phyloP scores from a whole-genome alignment of 2,888 invertebrate species.

The Leptinotarsa haldemani region DNA sequence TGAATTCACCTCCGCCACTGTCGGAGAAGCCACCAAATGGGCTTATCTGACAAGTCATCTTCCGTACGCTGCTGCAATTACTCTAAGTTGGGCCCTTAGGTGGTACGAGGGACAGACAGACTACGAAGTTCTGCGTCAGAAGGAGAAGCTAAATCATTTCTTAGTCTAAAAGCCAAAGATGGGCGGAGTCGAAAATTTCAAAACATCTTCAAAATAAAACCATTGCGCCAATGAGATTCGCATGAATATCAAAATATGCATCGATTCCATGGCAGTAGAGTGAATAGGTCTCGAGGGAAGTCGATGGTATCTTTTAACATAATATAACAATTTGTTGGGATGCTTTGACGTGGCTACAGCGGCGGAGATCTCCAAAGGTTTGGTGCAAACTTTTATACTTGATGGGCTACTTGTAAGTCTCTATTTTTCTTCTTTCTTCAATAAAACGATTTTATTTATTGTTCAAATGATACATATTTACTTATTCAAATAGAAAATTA shows the following conservation, averaged over 20 bases:
- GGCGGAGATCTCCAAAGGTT: neutral
- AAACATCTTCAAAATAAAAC: conserved; percentile 54
- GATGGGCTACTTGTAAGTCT: no score
- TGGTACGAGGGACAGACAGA: conserved; percentile 45
- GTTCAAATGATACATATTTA: no score
- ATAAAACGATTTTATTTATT: no score
- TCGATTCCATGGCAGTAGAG: conserved; percentile 46
- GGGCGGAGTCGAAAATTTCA: conserved; percentile 52
- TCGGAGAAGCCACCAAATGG: conserved; percentile 57
- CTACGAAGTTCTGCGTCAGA: conserved; percentile 37
- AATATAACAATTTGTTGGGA: conserved; percentile 15
- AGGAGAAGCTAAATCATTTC: conserved; percentile 48
- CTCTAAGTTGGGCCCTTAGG: conserved; percentile 60
- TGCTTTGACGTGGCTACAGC: neutral
- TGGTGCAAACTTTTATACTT: no score
- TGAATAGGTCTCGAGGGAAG: conserved; percentile 19
- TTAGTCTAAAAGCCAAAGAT: conserved; percentile 55
- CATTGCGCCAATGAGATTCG: conserved; percentile 60
- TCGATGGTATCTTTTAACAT: conserved; percentile 6
- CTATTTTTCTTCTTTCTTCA: no score
- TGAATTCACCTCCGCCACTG: conserved; percentile 12
- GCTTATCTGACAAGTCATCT: conserved; percentile 61
- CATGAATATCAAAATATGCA: conserved; percentile 61
- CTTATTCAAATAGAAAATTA: no score
- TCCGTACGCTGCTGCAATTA: conserved; percentile 62